These are phyloP conservation scores for Microcebus murinus DNA, from an alignment of 2,113 vertebrate genomes.

Conservation along the genomic window DNA sequence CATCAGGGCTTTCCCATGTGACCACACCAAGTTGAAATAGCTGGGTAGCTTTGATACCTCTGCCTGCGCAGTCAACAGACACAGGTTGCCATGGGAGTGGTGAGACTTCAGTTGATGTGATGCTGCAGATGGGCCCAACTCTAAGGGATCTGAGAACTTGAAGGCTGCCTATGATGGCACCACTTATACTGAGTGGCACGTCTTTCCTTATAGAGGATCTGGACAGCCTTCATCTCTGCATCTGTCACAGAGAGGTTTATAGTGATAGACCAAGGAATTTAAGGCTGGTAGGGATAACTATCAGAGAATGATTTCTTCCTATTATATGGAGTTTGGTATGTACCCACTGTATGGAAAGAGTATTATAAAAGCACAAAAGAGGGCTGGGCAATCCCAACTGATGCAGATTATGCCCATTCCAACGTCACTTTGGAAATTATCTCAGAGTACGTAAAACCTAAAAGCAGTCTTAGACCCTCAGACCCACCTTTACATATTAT, in stretches of 20 bases:
- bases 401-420: background rate
- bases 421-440: background rate
- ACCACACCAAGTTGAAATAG: background rate
- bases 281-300: background rate
- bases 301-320: background rate
- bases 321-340: background rate
- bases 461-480: background rate
- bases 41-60: background rate
- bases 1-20: accelerated
- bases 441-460: background rate
- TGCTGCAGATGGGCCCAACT: background rate
- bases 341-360: background rate
- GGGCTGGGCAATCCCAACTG: background rate
- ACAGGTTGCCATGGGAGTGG: background rate
- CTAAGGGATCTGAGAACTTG: background rate
- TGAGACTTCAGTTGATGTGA: background rate
- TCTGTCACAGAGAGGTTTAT: background rate
- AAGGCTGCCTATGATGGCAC: background rate
- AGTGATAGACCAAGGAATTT: background rate
- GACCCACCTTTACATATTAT: background rate
- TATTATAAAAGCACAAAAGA: background rate
- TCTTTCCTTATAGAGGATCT: background rate
- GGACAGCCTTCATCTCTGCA: background rate
- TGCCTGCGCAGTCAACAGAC: background rate
- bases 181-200: background rate